Percentiles rank a stretch among this genome's conserved stretches.
Evolutionary conservation across 1,140 invertebrate genomes (phyloP).

Genomic region (Sycophila sp.): DNA sequence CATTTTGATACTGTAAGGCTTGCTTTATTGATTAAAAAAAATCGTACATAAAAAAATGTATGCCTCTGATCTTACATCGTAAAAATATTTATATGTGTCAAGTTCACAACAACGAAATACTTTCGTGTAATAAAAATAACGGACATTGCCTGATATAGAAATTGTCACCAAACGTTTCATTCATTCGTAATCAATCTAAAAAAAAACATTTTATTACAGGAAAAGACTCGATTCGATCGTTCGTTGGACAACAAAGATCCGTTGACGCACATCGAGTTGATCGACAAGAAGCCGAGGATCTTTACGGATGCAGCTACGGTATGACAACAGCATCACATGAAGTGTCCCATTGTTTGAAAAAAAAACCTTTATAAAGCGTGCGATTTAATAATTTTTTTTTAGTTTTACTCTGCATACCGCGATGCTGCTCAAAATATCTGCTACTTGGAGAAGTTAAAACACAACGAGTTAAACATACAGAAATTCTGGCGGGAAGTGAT

Average conservation of each 20-base stretch:
- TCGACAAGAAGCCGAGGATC: constrained; percentile 39
- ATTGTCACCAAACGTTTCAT: no score
- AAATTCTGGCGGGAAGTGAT: constrained; percentile 34
- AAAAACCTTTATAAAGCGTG: background rate
- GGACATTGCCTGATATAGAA: no score
- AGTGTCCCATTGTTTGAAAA: background rate
- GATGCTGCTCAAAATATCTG: constrained; percentile 46
- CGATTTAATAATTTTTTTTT: constrained; percentile 19
- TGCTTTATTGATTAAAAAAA: no score
- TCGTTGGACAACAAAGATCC: constrained; percentile 48
- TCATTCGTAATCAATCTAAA: no score
- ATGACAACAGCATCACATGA: constrained; percentile 35
- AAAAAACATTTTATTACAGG: constrained; percentile 46
- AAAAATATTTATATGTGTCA: no score
- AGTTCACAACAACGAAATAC: background rate
- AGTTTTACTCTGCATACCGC: constrained; percentile 57
- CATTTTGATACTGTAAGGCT: no score
- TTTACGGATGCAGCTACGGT: constrained; percentile 55
- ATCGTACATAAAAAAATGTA: no score
- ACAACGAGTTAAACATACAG: background rate
- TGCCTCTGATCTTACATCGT: no score
- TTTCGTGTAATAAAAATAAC: background rate
- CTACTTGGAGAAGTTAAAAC: constrained; percentile 52
- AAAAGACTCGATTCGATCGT: constrained; percentile 54
- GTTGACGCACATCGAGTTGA: constrained; percentile 34